Evolutionary conservation across 2,888 invertebrate species (phyloP).

Genomic region (Melanophora roralis): DNA sequence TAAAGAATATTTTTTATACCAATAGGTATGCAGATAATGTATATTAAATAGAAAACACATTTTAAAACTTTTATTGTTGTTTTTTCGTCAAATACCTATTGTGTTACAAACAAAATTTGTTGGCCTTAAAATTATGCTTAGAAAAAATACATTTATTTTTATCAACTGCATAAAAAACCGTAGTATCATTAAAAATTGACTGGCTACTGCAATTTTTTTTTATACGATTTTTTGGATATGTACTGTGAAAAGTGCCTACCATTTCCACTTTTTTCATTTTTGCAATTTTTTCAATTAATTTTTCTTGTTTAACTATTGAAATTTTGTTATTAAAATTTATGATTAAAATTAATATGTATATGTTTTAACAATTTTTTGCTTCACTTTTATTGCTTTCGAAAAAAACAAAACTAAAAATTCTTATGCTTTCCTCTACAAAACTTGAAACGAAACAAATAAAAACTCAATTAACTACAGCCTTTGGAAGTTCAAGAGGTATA

Average conservation of each 20-base stretch:
- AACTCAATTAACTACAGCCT: slow-evolving; percentile 79
- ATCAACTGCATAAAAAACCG: too few relatives aligned
- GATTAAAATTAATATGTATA: slow-evolving; percentile 19
- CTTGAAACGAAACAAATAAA: slow-evolving; percentile 21
- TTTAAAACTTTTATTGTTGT: neutral
- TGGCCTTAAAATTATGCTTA: neutral
- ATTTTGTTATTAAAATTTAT: slow-evolving; percentile 14
- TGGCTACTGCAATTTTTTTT: too few relatives aligned
- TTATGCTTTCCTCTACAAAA: slow-evolving; percentile 66
- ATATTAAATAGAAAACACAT: neutral
- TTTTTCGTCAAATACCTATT: neutral
- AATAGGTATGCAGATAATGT: too few relatives aligned
- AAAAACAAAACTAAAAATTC: slow-evolving; percentile 55
- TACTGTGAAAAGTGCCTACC: too few relatives aligned
- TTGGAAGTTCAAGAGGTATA: slow-evolving; percentile 85
- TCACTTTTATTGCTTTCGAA: slow-evolving; percentile 37
- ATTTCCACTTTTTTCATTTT: too few relatives aligned
- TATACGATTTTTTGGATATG: too few relatives aligned
- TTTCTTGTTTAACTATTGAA: neutral
- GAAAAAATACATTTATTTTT: too few relatives aligned
- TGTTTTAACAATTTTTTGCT: slow-evolving; percentile 38
- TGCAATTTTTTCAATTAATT: too few relatives aligned
- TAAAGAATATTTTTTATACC: too few relatives aligned
- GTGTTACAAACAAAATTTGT: neutral
- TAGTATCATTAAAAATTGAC: too few relatives aligned